Percentiles rank a stretch among this genome's conserved stretches.
These are phyloP conservation scores for Listronotus oregonensis DNA, from an alignment of 1,140 invertebrate genomes.

Conservation along the genomic window DNA sequence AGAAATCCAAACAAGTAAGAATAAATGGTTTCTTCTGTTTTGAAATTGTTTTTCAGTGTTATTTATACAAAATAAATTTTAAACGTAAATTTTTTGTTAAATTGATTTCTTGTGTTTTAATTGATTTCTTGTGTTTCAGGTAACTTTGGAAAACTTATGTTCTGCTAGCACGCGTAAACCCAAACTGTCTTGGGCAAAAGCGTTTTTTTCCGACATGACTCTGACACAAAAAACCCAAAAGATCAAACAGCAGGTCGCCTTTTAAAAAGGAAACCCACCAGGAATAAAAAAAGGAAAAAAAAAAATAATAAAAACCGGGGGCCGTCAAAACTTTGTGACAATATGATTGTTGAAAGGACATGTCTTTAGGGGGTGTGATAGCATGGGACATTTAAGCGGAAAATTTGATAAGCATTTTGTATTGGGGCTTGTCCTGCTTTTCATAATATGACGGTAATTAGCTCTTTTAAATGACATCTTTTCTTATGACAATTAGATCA, in stretches of 20 bases:
- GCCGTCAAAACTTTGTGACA: slow-evolving; percentile 57
- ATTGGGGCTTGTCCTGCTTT: slow-evolving; percentile 84
- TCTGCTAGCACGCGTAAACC: slow-evolving; percentile 62
- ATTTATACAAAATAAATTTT: too few relatives aligned
- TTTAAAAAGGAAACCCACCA: slow-evolving; percentile 64
- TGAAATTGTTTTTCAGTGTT: not conserved
- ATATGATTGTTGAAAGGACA: slow-evolving; percentile 67
- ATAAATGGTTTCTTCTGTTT: slow-evolving; percentile 41
- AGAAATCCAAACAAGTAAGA: slow-evolving; percentile 40
- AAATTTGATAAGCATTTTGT: slow-evolving; percentile 83
- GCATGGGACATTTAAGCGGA: slow-evolving; percentile 87
- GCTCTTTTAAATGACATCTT: not conserved
- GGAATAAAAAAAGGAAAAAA: slow-evolving; percentile 54
- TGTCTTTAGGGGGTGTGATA: slow-evolving; percentile 89
- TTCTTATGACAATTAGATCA: too few relatives aligned
- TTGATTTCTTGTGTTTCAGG: slow-evolving; percentile 20
- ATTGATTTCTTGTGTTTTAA: too few relatives aligned
- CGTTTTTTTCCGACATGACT: slow-evolving; percentile 58
- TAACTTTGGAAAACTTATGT: slow-evolving; percentile 59
- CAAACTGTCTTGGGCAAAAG: slow-evolving; percentile 59
- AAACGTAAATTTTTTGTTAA: too few relatives aligned
- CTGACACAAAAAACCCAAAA: slow-evolving; percentile 59
- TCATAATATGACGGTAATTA: slow-evolving; percentile 78
- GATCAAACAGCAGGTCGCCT: slow-evolving; percentile 64
- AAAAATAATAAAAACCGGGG: slow-evolving; percentile 58